Evolutionary conservation across 1,140 invertebrate genomes (phyloP), one percentile per base, ranked within the genome.

Genomic region (Cotesia chilonis): DNA sequence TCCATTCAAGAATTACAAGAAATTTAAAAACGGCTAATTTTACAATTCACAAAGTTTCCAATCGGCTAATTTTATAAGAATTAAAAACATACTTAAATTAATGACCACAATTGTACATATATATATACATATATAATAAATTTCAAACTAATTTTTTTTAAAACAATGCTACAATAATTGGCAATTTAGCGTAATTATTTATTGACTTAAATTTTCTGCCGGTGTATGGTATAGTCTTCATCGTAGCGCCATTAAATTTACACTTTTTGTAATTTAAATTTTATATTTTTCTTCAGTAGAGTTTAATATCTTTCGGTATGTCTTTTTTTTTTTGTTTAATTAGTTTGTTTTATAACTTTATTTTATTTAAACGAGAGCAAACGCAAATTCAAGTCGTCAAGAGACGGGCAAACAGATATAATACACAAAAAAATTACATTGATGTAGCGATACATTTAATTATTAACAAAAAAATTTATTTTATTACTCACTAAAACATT

Each of bases 201-300:
- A 70, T 72, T 59, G 47, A 66, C 70, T 70, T 63, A 72, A 60
- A 70, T 68, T 55, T 67, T 76, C 67, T 77, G 14, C 68, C 68
- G 68, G 68, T 70, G 68, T 51, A 70, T 63, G 59, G 38, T 20
- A 70, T 70, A 70, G 68, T 70, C 68, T 70, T 70, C 41, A 70
- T 20, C 20, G 41, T 28, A 51, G 41, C 60, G 12, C 28, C 17
- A 35, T 70, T 63, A 10, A 70, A 70, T 70, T 70, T 60, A 63
- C 68, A 52, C 57, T 35, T 47, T 7, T 28, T 51, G 6, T 10
- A 63, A 36, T 12, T 28, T 63, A 37, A 36, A 6, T 20, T 28
- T 55, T 55, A 5, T 9, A 59, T 20, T 20, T 20, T 6, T 20
- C 2, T 59, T 20, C 28, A 28, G 4, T 20, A 59, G 7, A 17